phyloP scores from a whole-genome alignment of 2,797 vertebrate species.

The Amniataba percoides region DNA sequence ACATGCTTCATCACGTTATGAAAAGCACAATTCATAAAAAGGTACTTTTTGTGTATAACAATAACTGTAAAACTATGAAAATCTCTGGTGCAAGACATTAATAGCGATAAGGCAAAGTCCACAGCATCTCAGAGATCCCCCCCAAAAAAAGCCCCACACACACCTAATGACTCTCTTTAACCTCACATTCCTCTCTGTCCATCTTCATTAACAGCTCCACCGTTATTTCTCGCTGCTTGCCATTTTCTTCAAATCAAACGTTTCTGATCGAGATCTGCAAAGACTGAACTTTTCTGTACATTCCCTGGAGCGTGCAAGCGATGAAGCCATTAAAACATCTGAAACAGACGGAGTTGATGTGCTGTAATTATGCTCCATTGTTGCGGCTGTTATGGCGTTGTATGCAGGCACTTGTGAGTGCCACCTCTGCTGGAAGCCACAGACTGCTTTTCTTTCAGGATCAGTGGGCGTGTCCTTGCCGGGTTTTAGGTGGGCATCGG shows the following conservation, averaged over 20 bases:
- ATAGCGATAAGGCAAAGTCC: constrained; percentile 4
- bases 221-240: constrained; percentile 47
- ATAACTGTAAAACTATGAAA: constrained; percentile 9
- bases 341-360: constrained; percentile 66
- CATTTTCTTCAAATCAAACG: constrained; percentile 71
- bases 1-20: background rate
- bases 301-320: constrained; percentile 72
- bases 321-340: constrained; percentile 70
- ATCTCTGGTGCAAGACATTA: background rate
- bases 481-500: constrained; percentile 69
- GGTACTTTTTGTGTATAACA: background rate
- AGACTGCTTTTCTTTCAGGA: constrained; percentile 71
- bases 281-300: constrained; percentile 72
- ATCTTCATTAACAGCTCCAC: constrained; percentile 62
- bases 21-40: constrained; percentile 9
- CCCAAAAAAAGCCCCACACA: background rate
- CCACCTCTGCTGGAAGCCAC: constrained; percentile 76
- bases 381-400: constrained; percentile 58
- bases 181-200: constrained; percentile 72
- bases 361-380: constrained; percentile 76
- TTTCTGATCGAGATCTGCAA: constrained; percentile 61
- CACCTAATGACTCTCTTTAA: constrained; percentile 46
- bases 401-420: constrained; percentile 72
- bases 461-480: constrained; percentile 73
- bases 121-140: background rate